Evolutionary conservation across 1,140 invertebrate species (phyloP).

Genomic region (Ladona fulva): DNA sequence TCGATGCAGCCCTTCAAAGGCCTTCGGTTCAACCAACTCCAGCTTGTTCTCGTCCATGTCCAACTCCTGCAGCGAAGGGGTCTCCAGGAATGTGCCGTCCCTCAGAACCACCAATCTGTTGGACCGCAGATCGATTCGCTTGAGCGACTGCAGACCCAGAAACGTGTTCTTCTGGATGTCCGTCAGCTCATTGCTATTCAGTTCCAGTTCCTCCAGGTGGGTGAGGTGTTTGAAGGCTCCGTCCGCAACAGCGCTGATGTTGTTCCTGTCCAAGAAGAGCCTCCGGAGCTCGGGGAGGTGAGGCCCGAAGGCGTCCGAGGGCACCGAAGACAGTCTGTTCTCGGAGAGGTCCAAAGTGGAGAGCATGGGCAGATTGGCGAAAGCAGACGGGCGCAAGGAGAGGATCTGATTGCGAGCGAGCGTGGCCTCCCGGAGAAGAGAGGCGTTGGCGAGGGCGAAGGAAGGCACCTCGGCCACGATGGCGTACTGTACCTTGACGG

Average conservation of each 20-base stretch:
- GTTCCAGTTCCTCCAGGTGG: conserved; percentile 53
- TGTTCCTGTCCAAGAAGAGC: conserved; percentile 58
- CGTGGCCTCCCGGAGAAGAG: conserved; percentile 52
- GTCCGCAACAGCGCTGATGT: conserved; percentile 60
- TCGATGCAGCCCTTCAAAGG: conserved; percentile 58
- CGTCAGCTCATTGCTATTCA: conserved; percentile 59
- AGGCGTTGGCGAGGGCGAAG: conserved; percentile 59
- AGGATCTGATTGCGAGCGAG: conserved; percentile 58
- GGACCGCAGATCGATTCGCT: conserved; percentile 44
- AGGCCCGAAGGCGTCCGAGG: conserved; percentile 52
- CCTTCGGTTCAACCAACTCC: conserved; percentile 54
- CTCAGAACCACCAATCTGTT: conserved; percentile 62
- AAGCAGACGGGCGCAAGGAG: conserved; percentile 50
- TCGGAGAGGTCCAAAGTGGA: conserved; percentile 56
- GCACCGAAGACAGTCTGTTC: conserved; percentile 60
- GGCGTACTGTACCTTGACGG: conserved; percentile 58
- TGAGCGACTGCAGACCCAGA: conserved; percentile 53
- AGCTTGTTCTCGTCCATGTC: conserved; percentile 62
- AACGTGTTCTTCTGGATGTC: conserved; percentile 60
- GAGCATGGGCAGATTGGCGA: conserved; percentile 55
- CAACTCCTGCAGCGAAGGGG: conserved; percentile 50
- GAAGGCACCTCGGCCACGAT: conserved; percentile 54
- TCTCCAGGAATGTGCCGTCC: conserved; percentile 61
- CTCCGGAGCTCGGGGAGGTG: conserved; percentile 56
- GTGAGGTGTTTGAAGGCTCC: conserved; percentile 56